Conservation (phyloP, 2,797 vertebrate species). For the Lacerta bilineata region DNA sequence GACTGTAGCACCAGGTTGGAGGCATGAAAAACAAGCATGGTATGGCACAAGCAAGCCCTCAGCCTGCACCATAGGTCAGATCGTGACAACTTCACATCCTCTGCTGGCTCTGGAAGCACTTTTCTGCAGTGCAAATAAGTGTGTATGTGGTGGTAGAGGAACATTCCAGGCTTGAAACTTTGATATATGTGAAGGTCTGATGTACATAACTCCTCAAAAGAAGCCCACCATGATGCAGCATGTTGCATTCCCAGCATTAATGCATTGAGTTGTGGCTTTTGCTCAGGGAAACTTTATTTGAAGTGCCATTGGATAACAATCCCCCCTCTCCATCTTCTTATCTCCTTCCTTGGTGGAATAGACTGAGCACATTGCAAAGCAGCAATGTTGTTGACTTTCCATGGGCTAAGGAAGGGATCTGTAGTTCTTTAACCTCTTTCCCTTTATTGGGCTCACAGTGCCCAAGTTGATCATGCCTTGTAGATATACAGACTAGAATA, state of each 20-base stretch:
- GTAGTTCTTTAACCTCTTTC: not conserved
- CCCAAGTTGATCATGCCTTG: constrained; percentile 16
- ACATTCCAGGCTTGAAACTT: not conserved
- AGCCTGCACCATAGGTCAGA: not conserved
- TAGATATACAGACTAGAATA: not conserved
- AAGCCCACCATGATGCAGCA: not conserved
- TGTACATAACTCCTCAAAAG: not conserved
- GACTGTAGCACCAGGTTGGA: not conserved
- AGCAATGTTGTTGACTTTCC: constrained; percentile 15
- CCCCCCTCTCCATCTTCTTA: not conserved
- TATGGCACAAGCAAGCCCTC: not conserved
- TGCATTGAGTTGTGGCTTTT: constrained; percentile 25
- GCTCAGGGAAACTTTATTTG: not conserved
- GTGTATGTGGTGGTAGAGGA: not conserved
- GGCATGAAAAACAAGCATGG: not conserved
- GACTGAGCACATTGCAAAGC: constrained; percentile 16
- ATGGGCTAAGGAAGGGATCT: not conserved
- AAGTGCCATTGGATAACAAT: not conserved
- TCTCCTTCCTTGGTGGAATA: not conserved
- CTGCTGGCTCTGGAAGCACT: not conserved
- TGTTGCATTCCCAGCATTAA: not conserved
- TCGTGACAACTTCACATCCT: not conserved
- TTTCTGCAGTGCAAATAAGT: not conserved
- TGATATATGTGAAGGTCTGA: too few relatives aligned
- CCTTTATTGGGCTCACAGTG: not conserved